A percentile compares a stretch with the other conserved stretches of the same genome.
These are phyloP conservation scores for Hydrolagus affinis DNA, from an alignment of 2,113 vertebrate species.

Conservation along the genomic window DNA sequence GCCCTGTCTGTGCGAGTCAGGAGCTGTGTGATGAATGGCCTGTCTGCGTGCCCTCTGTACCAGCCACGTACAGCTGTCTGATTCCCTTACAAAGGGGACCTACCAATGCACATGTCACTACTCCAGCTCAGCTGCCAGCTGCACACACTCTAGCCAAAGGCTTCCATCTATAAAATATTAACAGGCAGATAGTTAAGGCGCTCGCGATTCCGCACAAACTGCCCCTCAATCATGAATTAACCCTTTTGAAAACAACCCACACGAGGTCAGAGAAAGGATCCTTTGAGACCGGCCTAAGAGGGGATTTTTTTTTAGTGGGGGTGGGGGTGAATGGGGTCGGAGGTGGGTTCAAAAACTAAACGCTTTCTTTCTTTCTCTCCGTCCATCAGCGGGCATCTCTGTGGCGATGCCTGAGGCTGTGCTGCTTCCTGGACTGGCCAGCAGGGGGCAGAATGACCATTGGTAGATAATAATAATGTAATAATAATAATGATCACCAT, in stretches of 20 bases:
- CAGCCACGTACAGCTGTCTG: slow-evolving; percentile 17
- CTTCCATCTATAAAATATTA: background rate
- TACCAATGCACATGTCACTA: slow-evolving; percentile 20
- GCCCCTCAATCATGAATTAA: background rate
- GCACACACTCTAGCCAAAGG: background rate
- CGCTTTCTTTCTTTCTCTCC: background rate
- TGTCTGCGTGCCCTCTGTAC: slow-evolving; percentile 22
- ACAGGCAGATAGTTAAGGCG: background rate
- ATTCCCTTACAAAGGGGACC: slow-evolving; percentile 27
- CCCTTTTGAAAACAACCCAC: background rate
- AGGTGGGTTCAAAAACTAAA: too few species aligned
- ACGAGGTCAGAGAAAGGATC: too few species aligned
- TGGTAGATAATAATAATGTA: too few species aligned
- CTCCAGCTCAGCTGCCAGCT: slow-evolving; percentile 11
- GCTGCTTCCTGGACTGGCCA: background rate
- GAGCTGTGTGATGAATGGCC: background rate
- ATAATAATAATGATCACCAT: too few species aligned
- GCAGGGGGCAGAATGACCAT: background rate
- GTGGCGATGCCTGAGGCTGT: too few species aligned
- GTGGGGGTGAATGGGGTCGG: too few species aligned
- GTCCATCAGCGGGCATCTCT: background rate
- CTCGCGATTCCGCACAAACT: background rate
- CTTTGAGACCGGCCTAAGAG: background rate
- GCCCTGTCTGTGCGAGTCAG: background rate
- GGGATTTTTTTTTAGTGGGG: too few species aligned